These are phyloP conservation scores for Cheilosia vernalis DNA, from an alignment of 2,888 invertebrate species.

Conservation along the genomic window DNA sequence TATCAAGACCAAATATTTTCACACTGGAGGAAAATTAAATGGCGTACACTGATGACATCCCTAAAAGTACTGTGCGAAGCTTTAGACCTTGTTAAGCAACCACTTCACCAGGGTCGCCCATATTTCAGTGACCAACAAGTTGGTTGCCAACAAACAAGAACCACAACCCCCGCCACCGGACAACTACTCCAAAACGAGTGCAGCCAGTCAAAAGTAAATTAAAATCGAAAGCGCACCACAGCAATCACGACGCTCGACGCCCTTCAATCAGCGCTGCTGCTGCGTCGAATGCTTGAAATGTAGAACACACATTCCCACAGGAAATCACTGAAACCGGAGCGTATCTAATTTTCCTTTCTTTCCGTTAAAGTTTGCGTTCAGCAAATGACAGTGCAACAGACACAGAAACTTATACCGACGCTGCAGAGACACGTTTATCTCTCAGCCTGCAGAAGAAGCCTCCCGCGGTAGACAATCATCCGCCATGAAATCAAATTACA, in stretches of 20 bases:
- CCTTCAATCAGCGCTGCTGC: constrained; percentile 28
- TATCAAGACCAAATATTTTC: too few species aligned
- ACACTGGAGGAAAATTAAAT: too few species aligned
- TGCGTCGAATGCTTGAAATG: constrained; percentile 15
- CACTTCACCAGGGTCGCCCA: too few species aligned
- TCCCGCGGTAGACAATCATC: constrained; percentile 49
- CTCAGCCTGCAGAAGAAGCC: constrained; percentile 30
- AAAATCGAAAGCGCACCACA: constrained; percentile 1
- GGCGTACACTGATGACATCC: too few species aligned
- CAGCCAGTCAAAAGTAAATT: neutral
- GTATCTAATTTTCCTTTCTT: constrained; percentile 64
- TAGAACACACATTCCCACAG: constrained; percentile 40
- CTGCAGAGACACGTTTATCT: constrained; percentile 44
- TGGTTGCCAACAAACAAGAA: too few species aligned
- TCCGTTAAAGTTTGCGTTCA: constrained; percentile 24
- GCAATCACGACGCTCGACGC: constrained; percentile 26
- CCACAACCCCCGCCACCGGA: too few species aligned
- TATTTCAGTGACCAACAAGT: too few species aligned
- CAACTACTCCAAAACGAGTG: neutral
- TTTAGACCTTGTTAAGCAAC: too few species aligned
- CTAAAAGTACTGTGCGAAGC: too few species aligned
- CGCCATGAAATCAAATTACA: constrained; percentile 63
- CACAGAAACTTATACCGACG: constrained; percentile 32
- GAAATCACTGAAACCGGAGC: constrained; percentile 50
- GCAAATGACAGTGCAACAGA: constrained; percentile 15